These are phyloP conservation scores for Furnarius figulus DNA, from an alignment of 2,113 vertebrate species.

Conservation along the genomic window DNA sequence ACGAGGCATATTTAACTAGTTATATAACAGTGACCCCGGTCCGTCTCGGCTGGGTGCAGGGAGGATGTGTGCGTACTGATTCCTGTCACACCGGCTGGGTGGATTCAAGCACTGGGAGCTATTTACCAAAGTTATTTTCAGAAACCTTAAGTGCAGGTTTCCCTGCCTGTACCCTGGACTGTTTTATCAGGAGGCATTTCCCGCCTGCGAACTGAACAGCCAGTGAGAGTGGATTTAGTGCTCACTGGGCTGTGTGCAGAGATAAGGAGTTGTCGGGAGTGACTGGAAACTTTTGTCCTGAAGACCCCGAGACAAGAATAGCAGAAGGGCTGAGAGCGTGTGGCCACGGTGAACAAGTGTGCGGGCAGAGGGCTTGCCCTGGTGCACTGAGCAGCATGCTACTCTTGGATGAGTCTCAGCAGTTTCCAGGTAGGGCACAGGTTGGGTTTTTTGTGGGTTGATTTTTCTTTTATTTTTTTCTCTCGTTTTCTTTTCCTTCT, in stretches of 20 bases:
- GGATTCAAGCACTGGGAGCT: conserved; percentile 21
- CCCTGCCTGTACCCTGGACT: conserved; percentile 28
- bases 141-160: conserved; percentile 44
- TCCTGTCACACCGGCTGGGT: conserved; percentile 3
- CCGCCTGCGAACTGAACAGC: not conserved
- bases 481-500: not conserved
- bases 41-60: not conserved
- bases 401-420: conserved; percentile 64
- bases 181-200: conserved; percentile 15
- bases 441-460: not conserved
- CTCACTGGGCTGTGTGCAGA: not conserved
- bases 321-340: not conserved
- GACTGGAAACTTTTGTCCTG: conserved; percentile 51
- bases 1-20: conserved; percentile 48
- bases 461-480: not conserved
- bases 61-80: not conserved
- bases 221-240: conserved; percentile 23
- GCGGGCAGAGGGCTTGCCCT: not conserved
- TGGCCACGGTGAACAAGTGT: not conserved
- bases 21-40: conserved; percentile 53
- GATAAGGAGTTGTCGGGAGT: conserved; percentile 25
- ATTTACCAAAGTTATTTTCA: conserved; percentile 64
- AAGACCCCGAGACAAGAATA: conserved; percentile 48
- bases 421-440: conserved; percentile 57
- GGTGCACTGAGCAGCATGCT: conserved; percentile 35